Evolutionary conservation across 2,888 invertebrate species (phyloP), one percentile per base, ranked within the genome.

Genomic region (Brachypalpus laphriformis): DNA sequence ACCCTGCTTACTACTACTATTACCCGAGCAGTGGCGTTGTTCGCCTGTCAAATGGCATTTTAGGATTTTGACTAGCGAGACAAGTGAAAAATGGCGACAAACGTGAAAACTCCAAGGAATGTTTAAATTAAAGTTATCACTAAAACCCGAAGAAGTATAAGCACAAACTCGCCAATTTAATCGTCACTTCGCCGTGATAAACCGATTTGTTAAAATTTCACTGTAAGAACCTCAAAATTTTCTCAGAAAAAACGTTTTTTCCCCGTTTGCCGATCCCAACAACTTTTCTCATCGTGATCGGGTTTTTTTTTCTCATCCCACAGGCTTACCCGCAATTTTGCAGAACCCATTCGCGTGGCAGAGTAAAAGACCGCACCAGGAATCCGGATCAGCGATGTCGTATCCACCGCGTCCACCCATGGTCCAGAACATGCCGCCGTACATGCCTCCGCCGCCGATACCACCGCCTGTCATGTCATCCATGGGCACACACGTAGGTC

Each of bases 341-440:
- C 28, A 51, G 14, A 42, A 70, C 9, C 45, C 16, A 57, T 71
- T 70, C 47, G n/a, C n/a, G 72, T 68, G 25, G 49, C 51, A 54
- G 20, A 34, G 20, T 54, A 3, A 34, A 68, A 65, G 3, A 31
- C 31, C 31, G 37, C 34, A 42, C 28, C 31, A 42, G 4, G 18
- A 25, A 54, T 34, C 34, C 25, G n/a, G n/a, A 66, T 66, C 37
- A 40, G n/a, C 14, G 14, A 98, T 98, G 98, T 98, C 98, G 87
- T 98, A 95, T 92, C 98, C 97, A 87, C 96, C 97, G 88, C 94
- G 97, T 89, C 96, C 96, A 57, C 95, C 96, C 18, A 95, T 97
- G 93, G 94, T 94, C 89, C 95, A 95, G 85, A 95, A 95, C 49
- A 94, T 96, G 93, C 95, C 95, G 74, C 95, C 95, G 63, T 96